Base-by-base conservation (phyloP, 2,888 invertebrate species). In the Odontomyia ornata region DNA sequence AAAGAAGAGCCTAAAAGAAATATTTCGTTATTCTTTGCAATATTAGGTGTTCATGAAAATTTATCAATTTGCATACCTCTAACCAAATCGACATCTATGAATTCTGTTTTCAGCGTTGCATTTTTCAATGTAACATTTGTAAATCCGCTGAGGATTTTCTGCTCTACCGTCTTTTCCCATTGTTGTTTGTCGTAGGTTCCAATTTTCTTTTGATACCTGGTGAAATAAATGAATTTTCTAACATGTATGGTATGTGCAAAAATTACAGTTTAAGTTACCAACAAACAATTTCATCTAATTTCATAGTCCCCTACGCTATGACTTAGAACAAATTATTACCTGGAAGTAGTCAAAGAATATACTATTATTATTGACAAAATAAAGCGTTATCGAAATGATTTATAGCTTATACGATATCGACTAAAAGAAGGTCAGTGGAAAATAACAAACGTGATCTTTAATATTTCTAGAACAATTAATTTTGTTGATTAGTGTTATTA, bases 111-210 rank as follows among this genome's bases (percentile, higher is more conserved):
- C 13, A 95, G 89, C 84, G 92, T 93, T 23, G 93, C 91, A 79
- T 91, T 92, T 86, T 93, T 93, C 85, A 93, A 91, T 57, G 93
- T 92, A 77, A 94, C 90, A 85, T 95, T 93, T 78, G 92, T 92
- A 76, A 96, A 91, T 81, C 95, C 95, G 88, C 93, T 92, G 75
- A 96, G 89, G 83, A 97, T 95, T 83, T 95, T 92, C 85, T 95
- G 95, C 84, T 98, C 98, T 81, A 98, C 93, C 83, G 95, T 96
- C 82, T 95, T 95, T 87, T 98, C 98, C 98, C 98, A 98, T 91
- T 95, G 93, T 84, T 97, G 96, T 85, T 97, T 97, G 88, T 98
- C 98, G 88, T 98, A 97, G 28, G 95, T 95, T 84, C 97, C 97
- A 87, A 98, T 98, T 90, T 97, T 95, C 86, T 95, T 95, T 86